Base-by-base conservation (phyloP, 2,113 vertebrate species). In the Otolemur garnettii region DNA sequence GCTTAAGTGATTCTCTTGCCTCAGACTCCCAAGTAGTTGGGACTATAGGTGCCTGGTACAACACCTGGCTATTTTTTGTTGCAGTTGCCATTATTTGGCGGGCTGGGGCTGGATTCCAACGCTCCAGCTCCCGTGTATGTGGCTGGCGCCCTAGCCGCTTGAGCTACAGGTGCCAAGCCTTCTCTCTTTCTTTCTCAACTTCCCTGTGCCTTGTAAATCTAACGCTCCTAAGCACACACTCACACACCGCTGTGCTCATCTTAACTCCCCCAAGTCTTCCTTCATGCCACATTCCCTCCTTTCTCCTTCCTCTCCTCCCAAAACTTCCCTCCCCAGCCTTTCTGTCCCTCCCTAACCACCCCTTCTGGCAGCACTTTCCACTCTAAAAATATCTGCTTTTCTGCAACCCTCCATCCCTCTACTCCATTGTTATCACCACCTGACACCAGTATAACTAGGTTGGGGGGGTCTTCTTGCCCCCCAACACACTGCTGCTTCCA, bases 371-470 rank as follows among this genome's bases (percentile, higher is more conserved):
- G 22, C 12, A 38, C 64, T 30, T 24, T 68, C 26, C 82, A 38
- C 19, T 69, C 64, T 7, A 28, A 53, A 28, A 28, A 35, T 19
- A 24, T 45, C 28, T 42, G 60, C 53, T 68, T 74, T 89, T 50
- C 38, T 77, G 38, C 50, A 22, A 26, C 68, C 68, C 18, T 26
- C 60, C 71, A 19, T 30, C 68, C 68, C 35, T n/a, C 69, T 28
- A 6, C n/a, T 55, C 30, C 8, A 15, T 45, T 86, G 91, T 94
- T 62, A 72, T 75, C 45, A 26, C 38, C 42, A 59, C 50, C 68
- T 2, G 21, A 50, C 38, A 64, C 86, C 68, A 30, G 28, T 38
- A 64, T 86, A 95, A 91, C n/a, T 96, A 96, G 91, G 35, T 96
- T 64, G 81, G 80, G 84, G 84, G 66, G 92, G 90, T 91, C 68